Conservation (phyloP, 2,113 vertebrate genomes). For the Pogonocichla stellata region DNA sequence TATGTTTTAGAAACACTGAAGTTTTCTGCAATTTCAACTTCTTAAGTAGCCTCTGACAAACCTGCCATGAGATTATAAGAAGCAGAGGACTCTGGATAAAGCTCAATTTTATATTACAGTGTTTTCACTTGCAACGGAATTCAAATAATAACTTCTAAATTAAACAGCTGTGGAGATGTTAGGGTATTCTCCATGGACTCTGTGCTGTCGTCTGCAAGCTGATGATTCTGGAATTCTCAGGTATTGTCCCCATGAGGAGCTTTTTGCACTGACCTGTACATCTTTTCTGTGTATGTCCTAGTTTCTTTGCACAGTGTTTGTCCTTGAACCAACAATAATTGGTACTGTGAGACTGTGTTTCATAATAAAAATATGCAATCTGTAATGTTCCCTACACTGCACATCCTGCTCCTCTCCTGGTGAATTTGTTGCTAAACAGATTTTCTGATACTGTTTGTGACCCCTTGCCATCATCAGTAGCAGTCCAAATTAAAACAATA, state of each 20-base stretch:
- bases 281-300: conserved; percentile 30
- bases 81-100: neutral
- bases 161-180: conserved; percentile 66
- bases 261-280: conserved; percentile 62
- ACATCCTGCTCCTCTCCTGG: neutral
- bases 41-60: conserved; percentile 26
- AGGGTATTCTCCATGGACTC: conserved; percentile 32
- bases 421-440: neutral
- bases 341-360: conserved; percentile 25
- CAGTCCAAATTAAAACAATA: neutral
- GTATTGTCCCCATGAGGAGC: conserved; percentile 55
- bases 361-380: conserved; percentile 32
- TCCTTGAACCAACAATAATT: conserved; percentile 58
- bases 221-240: conserved; percentile 57
- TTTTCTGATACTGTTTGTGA: neutral
- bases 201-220: conserved; percentile 47
- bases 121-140: conserved; percentile 36
- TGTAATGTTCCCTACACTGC: neutral
- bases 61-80: neutral
- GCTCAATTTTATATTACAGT: conserved; percentile 24
- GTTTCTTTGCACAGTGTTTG: conserved; percentile 43
- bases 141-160: conserved; percentile 60
- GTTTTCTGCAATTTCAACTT: conserved; percentile 45
- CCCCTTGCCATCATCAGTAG: neutral
- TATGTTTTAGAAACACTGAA: conserved; percentile 14